Evolutionary conservation across 1,140 invertebrate genomes (phyloP).

Genomic region (Psix sp.): DNA sequence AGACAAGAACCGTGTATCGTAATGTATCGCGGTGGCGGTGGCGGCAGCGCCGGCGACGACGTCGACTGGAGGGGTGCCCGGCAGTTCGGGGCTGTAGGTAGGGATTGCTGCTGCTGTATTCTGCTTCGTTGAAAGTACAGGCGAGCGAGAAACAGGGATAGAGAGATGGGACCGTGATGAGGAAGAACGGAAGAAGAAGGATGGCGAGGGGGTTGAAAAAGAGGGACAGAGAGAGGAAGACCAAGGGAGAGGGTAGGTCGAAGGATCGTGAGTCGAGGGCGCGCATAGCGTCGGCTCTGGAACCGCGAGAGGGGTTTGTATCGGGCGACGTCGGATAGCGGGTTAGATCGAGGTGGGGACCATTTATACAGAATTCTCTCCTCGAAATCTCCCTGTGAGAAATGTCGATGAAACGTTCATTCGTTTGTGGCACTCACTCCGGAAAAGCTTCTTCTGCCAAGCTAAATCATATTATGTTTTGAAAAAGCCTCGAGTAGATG

Average conservation of each 20-base stretch:
- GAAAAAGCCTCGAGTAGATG: slow-evolving; percentile 46
- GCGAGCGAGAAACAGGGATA: slow-evolving; percentile 61
- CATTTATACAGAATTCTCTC: slow-evolving; percentile 62
- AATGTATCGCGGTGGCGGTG: slow-evolving; percentile 72
- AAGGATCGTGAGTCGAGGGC: slow-evolving; percentile 66
- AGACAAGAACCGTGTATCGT: slow-evolving; percentile 75
- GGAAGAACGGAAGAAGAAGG: slow-evolving; percentile 61
- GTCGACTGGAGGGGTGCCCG: slow-evolving; percentile 60
- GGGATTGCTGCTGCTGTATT: slow-evolving; percentile 61
- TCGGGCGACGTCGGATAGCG: slow-evolving; percentile 62
- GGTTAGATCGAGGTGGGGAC: slow-evolving; percentile 55
- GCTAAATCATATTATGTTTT: slow-evolving; percentile 48
- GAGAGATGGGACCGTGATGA: slow-evolving; percentile 52
- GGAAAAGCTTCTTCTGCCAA: slow-evolving; percentile 46
- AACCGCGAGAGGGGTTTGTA: slow-evolving; percentile 65
- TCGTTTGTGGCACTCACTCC: slow-evolving; percentile 42
- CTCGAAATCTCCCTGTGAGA: slow-evolving; percentile 56
- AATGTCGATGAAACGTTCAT: slow-evolving; percentile 57
- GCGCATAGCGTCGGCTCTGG: slow-evolving; percentile 66
- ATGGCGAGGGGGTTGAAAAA: slow-evolving; percentile 44
- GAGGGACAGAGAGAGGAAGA: slow-evolving; percentile 55
- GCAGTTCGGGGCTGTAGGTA: slow-evolving; percentile 56
- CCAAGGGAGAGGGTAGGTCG: slow-evolving; percentile 64
- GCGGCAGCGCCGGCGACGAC: slow-evolving; percentile 68
- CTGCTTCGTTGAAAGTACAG: slow-evolving; percentile 65